Evolutionary conservation across 1,140 invertebrate species (phyloP).

Genomic region (Rhysida immarginata): DNA sequence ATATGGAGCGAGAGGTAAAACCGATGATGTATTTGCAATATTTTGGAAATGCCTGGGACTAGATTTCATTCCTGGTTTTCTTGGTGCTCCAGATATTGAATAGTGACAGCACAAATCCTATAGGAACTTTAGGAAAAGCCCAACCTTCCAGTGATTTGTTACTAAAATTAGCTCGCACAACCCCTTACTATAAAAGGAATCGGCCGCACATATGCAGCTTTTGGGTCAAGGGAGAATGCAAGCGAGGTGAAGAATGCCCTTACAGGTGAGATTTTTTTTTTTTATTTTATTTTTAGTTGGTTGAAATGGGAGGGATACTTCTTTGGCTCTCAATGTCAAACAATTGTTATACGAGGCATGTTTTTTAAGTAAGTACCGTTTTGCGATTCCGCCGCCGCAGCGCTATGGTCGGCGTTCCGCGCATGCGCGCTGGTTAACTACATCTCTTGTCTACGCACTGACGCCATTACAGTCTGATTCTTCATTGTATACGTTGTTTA

Average conservation of each 20-base stretch:
- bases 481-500: too few relatives aligned
- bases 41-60: too few relatives aligned
- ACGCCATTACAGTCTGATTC: too few relatives aligned
- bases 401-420: too few relatives aligned
- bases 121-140: conserved; percentile 36
- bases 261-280: conserved; percentile 45
- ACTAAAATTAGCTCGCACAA: conserved; percentile 84
- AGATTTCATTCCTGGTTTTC: too few relatives aligned
- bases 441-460: too few relatives aligned
- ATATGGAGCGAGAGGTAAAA: conserved; percentile 62
- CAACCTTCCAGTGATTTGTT: conserved; percentile 57
- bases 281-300: not conserved
- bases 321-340: conserved; percentile 3
- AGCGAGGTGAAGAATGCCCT: conserved; percentile 97
- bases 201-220: conserved; percentile 98
- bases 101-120: conserved; percentile 33
- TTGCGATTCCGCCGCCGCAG: too few relatives aligned
- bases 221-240: conserved; percentile 99
- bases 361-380: too few relatives aligned
- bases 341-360: too few relatives aligned
- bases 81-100: conserved; percentile 28
- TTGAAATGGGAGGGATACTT: conserved; percentile 5
- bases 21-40: not conserved
- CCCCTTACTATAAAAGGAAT: conserved; percentile 97
- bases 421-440: too few relatives aligned